phyloP scores from a whole-genome alignment of 2,888 invertebrate species.

The Clostera curtula region DNA sequence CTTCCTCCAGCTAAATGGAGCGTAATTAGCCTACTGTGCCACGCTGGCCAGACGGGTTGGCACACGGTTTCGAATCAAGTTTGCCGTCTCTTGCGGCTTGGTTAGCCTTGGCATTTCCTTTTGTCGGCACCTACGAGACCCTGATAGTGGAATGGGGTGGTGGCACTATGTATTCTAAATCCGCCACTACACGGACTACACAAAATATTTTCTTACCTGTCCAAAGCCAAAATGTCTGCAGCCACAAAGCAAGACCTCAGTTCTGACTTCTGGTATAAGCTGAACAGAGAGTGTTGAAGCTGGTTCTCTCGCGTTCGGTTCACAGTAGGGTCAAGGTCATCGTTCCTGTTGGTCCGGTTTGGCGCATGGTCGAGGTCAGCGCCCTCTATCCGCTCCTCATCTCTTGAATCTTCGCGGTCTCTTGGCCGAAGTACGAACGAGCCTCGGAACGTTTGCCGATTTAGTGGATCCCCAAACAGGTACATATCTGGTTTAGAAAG shows the following conservation, averaged over 20 bases:
- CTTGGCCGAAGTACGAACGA: constrained; percentile 88
- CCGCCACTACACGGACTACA: too few relatives aligned
- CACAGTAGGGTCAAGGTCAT: constrained; percentile 77
- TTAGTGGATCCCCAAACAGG: constrained; percentile 80
- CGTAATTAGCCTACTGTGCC: too few relatives aligned
- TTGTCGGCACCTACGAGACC: too few relatives aligned
- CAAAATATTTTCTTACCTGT: constrained; percentile 87
- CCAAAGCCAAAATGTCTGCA: constrained; percentile 88
- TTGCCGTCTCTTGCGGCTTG: too few relatives aligned
- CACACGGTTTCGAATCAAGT: too few relatives aligned
- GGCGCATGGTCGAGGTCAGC: constrained; percentile 77
- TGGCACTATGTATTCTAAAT: constrained; percentile 3
- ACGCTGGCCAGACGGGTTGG: too few relatives aligned
- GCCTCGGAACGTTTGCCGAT: constrained; percentile 88
- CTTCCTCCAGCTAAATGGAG: too few relatives aligned
- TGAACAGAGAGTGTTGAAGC: constrained; percentile 84
- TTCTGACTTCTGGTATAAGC: constrained; percentile 83
- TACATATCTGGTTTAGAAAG: too few relatives aligned
- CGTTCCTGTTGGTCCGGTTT: too few relatives aligned
- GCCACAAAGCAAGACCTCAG: constrained; percentile 84
- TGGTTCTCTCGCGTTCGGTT: constrained; percentile 84
- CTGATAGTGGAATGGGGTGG: too few relatives aligned
- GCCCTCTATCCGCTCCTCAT: constrained; percentile 72
- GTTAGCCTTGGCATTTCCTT: too few relatives aligned
- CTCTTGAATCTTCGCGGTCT: too few relatives aligned